Conservation (phyloP, 1,140 invertebrate species). For the Rhopalosiphum padi region DNA sequence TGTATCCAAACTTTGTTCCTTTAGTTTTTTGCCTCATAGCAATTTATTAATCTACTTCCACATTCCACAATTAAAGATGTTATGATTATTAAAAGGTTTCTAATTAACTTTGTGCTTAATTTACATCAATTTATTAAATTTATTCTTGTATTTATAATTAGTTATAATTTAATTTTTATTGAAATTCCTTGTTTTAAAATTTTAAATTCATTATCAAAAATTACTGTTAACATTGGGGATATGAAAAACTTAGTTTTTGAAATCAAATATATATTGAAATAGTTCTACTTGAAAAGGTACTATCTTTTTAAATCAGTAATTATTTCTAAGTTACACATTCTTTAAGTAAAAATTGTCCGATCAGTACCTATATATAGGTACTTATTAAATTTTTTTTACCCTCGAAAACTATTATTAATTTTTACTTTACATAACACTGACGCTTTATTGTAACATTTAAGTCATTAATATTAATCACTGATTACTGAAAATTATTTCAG, state of each 20-base stretch:
- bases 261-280: background rate
- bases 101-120: background rate
- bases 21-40: background rate
- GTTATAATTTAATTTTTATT: background rate
- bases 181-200: background rate
- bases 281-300: background rate
- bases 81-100: background rate
- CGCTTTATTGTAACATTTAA: background rate
- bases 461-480: background rate
- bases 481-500: background rate
- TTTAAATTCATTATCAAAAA: background rate
- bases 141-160: background rate
- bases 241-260: background rate
- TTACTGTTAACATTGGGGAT: background rate
- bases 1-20: background rate
- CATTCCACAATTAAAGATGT: background rate
- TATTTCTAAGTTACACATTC: background rate
- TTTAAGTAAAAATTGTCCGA: background rate
- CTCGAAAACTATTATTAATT: background rate
- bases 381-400: background rate
- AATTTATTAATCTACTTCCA: background rate
- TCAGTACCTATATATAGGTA: too few species aligned
- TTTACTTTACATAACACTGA: background rate
- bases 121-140: background rate
- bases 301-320: background rate